Base-by-base conservation (phyloP, 2,113 vertebrate species). In the rat (Rattus norvegicus) region DNA sequence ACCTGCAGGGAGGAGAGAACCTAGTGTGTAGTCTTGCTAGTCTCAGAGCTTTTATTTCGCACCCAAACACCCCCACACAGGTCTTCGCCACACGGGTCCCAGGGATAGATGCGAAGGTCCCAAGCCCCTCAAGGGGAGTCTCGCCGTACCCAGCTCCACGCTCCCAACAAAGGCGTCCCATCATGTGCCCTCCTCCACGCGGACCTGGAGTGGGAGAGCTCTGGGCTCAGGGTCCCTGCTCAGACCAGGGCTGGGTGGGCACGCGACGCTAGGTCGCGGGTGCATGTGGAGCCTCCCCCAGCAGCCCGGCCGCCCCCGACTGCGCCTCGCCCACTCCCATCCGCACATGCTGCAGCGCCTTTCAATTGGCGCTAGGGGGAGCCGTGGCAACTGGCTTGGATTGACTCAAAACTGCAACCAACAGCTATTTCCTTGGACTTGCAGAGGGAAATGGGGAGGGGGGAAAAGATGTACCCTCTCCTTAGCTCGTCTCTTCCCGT, bases 351-450 rank as follows among this genome's bases (percentile, higher is more conserved):
- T 96, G 97, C 97, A 92, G 73, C 54, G 47, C 65, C 69, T 52
- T 3, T 5, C 4, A 36, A 67, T 24, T 19, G 94, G 73, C 98
- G 76, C 98, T 98, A 98, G 98, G 98, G 95, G 98, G 98, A 98
- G 98, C 98, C 98, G 96, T 96, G 95, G 97, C 97, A 92, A 97
- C 85, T 97, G 72, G 90, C 97, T 85, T 93, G 90, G 92, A 73
- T n/a, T 16, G 90, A 75, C 24, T n/a, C 87, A 59, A 67, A 90
- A 73, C 67, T 80, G 92, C 92, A 19, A 28, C 88, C 56, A 77
- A 76, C 79, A 17, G 90, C 94, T 43, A 69, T 86, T 94, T 92
- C 90, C 92, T 59, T 5, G 49, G 90, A 94, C 94, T 88, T 88
- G 92, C 77, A 28, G 70, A 54, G 76, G n/a, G 11, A 63, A 81